Evolutionary conservation across 2,888 invertebrate genomes (phyloP).

Genomic region (Byasa hedistus): DNA sequence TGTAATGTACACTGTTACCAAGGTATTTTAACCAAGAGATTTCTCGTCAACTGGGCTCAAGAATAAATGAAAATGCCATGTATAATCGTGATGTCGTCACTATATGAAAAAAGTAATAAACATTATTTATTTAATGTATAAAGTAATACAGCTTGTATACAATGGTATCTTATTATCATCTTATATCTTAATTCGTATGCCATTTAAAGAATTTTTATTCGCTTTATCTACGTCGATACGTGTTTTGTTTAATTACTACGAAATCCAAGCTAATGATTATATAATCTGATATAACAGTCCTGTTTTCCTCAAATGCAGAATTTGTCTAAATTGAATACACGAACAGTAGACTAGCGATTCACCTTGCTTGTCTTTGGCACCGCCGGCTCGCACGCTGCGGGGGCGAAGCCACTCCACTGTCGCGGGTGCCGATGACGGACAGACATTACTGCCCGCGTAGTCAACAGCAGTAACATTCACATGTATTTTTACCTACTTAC

Average conservation of each 20-base stretch:
- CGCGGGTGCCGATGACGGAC: slow-evolving; percentile 3
- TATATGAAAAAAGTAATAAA: too few relatives aligned
- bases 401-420: slow-evolving; percentile 3
- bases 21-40: too few relatives aligned
- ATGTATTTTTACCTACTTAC: too few relatives aligned
- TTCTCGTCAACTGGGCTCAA: not conserved
- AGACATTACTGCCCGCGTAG: not conserved
- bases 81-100: too few relatives aligned
- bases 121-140: too few relatives aligned
- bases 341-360: slow-evolving; percentile 18
- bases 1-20: too few relatives aligned
- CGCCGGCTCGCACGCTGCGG: slow-evolving; percentile 4
- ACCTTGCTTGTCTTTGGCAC: slow-evolving; percentile 21
- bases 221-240: too few relatives aligned
- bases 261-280: not conserved
- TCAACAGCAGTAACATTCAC: not conserved
- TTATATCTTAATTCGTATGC: too few relatives aligned
- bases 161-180: too few relatives aligned
- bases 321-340: slow-evolving; percentile 1
- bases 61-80: not conserved
- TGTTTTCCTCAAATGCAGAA: slow-evolving; percentile 6
- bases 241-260: too few relatives aligned
- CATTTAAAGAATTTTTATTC: too few relatives aligned
- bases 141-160: too few relatives aligned
- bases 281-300: not conserved